Percentiles rank a stretch among this genome's conserved stretches.
Conservation (phyloP, 2,797 vertebrate genomes). For the Ctenopoma multispine region DNA sequence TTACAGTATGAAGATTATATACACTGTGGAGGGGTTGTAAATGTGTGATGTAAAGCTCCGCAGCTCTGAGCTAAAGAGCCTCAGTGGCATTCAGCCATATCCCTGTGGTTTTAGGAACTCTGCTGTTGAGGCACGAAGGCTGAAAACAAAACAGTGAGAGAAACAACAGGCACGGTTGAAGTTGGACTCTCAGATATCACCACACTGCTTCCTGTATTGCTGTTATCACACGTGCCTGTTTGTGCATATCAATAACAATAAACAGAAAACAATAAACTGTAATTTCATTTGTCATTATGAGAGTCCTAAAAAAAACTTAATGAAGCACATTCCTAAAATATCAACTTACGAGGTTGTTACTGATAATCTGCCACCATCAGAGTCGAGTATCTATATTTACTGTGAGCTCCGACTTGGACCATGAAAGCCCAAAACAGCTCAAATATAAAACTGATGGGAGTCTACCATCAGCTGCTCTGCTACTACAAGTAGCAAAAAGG, state of each 20-base stretch:
- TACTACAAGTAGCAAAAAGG: background rate
- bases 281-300: background rate
- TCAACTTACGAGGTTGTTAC: slow-evolving; percentile 12
- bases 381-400: background rate
- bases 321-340: background rate
- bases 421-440: background rate
- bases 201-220: background rate
- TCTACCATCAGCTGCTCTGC: background rate
- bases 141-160: slow-evolving; percentile 61
- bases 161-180: slow-evolving; percentile 48
- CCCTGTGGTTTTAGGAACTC: slow-evolving; percentile 70
- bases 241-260: too few relatives aligned
- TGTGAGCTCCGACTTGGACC: background rate
- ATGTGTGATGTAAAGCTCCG: slow-evolving; percentile 67
- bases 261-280: slow-evolving; percentile 9
- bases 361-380: too few relatives aligned
- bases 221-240: slow-evolving; percentile 13
- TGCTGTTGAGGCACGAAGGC: slow-evolving; percentile 57
- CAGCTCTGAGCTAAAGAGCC: slow-evolving; percentile 68
- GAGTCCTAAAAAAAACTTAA: background rate
- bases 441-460: background rate
- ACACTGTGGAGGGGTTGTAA: slow-evolving; percentile 49
- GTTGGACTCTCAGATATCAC: slow-evolving; percentile 20
- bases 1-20: slow-evolving; percentile 56
- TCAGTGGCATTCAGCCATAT: slow-evolving; percentile 70